Conservation (phyloP, 2,888 invertebrate genomes). For the Cantharis rufa region DNA sequence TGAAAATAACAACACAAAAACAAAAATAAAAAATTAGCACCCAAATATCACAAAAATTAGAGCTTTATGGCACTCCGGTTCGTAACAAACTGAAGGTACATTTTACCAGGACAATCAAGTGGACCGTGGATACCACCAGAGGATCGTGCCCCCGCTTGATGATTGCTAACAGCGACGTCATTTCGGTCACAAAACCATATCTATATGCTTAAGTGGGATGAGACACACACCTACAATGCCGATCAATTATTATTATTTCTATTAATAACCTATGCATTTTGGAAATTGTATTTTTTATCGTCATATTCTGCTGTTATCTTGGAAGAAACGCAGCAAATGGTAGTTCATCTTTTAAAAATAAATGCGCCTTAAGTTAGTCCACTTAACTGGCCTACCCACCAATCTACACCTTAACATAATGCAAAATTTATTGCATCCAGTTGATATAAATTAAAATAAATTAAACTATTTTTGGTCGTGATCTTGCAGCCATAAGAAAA, state of each 20-base stretch:
- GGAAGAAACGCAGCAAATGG: neutral
- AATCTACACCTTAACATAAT: neutral
- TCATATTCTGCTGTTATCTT: neutral
- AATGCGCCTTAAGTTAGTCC: neutral
- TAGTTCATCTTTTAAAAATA: neutral
- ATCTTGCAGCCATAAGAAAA: neutral
- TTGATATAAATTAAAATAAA: neutral
- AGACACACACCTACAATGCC: slow-evolving; percentile 12
- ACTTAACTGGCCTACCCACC: neutral
- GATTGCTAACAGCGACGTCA: slow-evolving; percentile 21
- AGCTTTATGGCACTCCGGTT: slow-evolving; percentile 28
- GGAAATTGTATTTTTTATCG: neutral
- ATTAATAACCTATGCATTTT: slow-evolving; percentile 12
- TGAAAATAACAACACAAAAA: slow-evolving; percentile 10
- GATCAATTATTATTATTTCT: neutral
- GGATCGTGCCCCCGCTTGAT: slow-evolving; percentile 12
- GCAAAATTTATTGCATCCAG: neutral
- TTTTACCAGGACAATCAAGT: slow-evolving; percentile 21
- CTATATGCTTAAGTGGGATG: slow-evolving; percentile 9
- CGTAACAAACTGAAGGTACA: slow-evolving; percentile 27
- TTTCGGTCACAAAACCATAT: slow-evolving; percentile 14
- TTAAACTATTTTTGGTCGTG: slow-evolving; percentile 12
- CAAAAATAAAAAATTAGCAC: slow-evolving; percentile 6
- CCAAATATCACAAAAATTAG: slow-evolving; percentile 11
- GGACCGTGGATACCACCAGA: slow-evolving; percentile 26